These are phyloP conservation scores for Sinohyriopsis cumingii DNA, from an alignment of 2,888 invertebrate species.

Conservation along the genomic window DNA sequence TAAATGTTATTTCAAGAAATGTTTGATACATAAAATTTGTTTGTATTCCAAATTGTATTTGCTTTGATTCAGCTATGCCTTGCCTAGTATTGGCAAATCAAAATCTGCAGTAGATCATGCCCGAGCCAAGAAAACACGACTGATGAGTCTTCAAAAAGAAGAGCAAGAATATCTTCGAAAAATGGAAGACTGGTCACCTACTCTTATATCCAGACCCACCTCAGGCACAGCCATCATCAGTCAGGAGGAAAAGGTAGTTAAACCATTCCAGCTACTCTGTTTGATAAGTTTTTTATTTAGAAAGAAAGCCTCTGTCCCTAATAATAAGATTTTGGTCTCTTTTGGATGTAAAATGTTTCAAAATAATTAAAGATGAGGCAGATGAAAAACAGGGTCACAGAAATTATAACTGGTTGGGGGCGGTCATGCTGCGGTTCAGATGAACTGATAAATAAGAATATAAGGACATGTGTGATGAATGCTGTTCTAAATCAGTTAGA, in stretches of 20 bases:
- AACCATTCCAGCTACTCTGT: too few relatives aligned
- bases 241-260: conserved; percentile 39
- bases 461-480: too few relatives aligned
- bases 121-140: conserved; percentile 40
- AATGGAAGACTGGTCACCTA: conserved; percentile 52
- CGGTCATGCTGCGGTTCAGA: too few relatives aligned
- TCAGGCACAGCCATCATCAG: conserved; percentile 26
- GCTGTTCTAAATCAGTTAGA: too few relatives aligned
- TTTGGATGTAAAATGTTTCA: too few relatives aligned
- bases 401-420: too few relatives aligned
- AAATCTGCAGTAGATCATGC: conserved; percentile 62
- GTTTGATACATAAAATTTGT: not conserved
- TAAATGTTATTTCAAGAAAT: not conserved
- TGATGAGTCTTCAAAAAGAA: conserved; percentile 50
- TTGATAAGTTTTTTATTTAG: too few relatives aligned
- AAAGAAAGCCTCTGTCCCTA: too few relatives aligned
- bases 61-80: conserved; percentile 40
- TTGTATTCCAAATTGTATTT: not conserved
- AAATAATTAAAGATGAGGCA: too few relatives aligned
- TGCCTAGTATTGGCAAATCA: conserved; percentile 52
- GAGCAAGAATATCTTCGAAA: conserved; percentile 51
- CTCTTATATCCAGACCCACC: conserved; percentile 20
- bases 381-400: too few relatives aligned
- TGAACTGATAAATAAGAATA: too few relatives aligned
- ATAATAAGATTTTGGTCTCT: too few relatives aligned